phyloP scores from a whole-genome alignment of 2,113 vertebrate genomes.

The Ramphastos sulfuratus region DNA sequence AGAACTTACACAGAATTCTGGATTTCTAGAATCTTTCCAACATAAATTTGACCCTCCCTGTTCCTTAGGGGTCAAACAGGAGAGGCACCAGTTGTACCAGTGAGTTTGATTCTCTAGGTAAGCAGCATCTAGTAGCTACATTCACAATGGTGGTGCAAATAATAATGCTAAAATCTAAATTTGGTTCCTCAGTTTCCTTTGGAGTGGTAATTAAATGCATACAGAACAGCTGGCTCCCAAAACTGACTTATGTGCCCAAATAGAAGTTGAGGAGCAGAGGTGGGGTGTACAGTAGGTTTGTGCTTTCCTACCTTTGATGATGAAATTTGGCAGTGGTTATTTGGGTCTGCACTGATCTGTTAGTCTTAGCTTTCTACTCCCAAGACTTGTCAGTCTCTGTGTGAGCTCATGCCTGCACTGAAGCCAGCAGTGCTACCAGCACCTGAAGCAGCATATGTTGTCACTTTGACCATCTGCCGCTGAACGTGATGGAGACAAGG shows the following conservation, averaged over 20 bases:
- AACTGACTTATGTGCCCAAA: neutral
- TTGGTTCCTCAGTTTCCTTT: neutral
- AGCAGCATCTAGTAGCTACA: neutral
- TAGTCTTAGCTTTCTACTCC: neutral
- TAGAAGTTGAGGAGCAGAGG: neutral
- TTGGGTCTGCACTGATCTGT: neutral
- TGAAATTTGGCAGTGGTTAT: neutral
- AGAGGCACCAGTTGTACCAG: neutral
- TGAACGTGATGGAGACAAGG: neutral
- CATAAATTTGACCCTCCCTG: neutral
- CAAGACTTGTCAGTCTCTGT: fast-evolving
- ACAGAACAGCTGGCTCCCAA: neutral
- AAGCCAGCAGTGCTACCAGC: neutral
- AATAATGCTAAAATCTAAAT: neutral
- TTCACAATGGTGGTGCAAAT: neutral
- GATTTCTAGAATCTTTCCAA: neutral
- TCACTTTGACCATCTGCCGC: constrained; percentile 35
- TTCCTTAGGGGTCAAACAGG: neutral
- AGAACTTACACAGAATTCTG: neutral
- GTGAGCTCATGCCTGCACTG: neutral
- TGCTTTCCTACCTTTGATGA: neutral
- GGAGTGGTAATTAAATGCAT: neutral
- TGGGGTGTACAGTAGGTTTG: neutral
- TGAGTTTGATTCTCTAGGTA: neutral
- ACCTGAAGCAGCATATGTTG: constrained; percentile 45